phyloP scores from a whole-genome alignment of 2,888 invertebrate species.

The Zootermopsis nevadensis region DNA sequence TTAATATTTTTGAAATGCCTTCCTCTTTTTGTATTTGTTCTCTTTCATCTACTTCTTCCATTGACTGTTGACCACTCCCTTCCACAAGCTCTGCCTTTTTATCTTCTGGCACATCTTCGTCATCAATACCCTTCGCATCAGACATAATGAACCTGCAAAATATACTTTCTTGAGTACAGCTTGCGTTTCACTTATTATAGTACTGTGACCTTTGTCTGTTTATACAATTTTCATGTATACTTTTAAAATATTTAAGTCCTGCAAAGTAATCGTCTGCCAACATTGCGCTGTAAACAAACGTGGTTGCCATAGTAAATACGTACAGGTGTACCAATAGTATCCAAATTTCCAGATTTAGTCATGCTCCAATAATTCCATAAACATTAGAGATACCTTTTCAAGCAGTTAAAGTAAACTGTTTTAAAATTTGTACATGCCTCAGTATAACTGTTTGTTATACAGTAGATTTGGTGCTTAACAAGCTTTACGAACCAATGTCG shows the following conservation, averaged over 20 bases:
- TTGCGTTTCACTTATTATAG: no score
- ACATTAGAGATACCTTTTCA: no score
- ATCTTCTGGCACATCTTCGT: slow-evolving; percentile 25
- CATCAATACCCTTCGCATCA: slow-evolving; percentile 8
- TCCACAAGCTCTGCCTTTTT: neutral
- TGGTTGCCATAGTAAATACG: slow-evolving; percentile 38
- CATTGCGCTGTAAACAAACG: slow-evolving; percentile 20
- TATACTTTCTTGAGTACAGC: no score
- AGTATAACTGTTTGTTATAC: no score
- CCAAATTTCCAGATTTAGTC: no score
- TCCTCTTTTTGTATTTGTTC: neutral
- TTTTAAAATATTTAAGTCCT: neutral
- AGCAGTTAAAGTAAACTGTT: no score
- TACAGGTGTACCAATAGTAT: neutral
- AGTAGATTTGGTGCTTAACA: no score
- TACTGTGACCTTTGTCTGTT: no score
- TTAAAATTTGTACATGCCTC: no score
- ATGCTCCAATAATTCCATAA: no score
- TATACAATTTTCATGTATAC: neutral
- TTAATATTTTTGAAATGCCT: neutral
- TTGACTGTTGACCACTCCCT: neutral
- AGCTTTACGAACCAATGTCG: no score
- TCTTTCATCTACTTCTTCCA: neutral
- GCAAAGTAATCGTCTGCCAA: neutral
- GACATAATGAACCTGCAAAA: neutral